phyloP scores from a whole-genome alignment of 2,888 invertebrate genomes.

The Acanthosepion pharaonis region DNA sequence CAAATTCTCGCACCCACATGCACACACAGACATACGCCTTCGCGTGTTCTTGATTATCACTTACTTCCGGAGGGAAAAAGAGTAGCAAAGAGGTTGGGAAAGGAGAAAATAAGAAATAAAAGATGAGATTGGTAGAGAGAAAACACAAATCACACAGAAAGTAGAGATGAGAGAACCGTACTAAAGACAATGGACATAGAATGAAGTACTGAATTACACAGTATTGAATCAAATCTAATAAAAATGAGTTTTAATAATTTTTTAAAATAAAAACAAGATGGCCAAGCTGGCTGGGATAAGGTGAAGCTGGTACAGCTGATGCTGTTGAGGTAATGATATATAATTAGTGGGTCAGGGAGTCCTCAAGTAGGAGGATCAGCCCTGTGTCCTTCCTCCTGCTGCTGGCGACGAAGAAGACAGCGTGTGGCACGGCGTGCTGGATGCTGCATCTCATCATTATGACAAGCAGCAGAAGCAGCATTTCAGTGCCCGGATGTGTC shows the following conservation, averaged over 20 bases:
- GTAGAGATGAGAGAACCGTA: background rate
- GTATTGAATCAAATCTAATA: background rate
- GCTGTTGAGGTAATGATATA: constrained; percentile 2
- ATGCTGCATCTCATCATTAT: background rate
- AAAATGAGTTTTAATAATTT: background rate
- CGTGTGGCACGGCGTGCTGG: background rate
- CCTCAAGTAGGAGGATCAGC: background rate
- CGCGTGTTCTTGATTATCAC: background rate
- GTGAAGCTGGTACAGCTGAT: background rate
- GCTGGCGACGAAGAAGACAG: background rate
- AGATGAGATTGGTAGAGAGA: background rate
- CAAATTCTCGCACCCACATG: background rate
- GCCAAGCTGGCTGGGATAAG: background rate
- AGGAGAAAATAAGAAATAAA: background rate
- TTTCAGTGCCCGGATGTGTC: background rate
- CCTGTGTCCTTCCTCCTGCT: background rate
- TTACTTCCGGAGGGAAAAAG: background rate
- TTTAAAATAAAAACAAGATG: background rate
- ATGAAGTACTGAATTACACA: background rate
- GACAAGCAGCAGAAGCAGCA: background rate
- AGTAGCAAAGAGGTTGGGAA: background rate
- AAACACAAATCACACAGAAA: background rate
- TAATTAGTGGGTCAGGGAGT: constrained; percentile 9
- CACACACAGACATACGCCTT: background rate
- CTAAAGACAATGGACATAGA: background rate